These are phyloP conservation scores for Pseudanteris insignis DNA, from an alignment of 2,888 invertebrate genomes.

Conservation along the genomic window DNA sequence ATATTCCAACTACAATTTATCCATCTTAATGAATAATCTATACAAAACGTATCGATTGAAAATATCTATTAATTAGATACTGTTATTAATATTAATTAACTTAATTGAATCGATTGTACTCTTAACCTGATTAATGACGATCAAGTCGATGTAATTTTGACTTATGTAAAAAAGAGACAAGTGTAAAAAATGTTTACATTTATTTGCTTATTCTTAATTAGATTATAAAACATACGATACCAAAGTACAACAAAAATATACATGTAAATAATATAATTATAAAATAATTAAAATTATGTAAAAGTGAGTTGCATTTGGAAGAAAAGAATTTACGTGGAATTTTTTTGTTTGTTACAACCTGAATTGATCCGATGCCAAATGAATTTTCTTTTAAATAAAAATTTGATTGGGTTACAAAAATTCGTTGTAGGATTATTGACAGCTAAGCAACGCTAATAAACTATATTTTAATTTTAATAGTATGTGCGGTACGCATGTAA, in stretches of 20 bases:
- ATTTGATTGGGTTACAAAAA: too few species aligned
- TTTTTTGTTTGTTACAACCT: conserved; percentile 6
- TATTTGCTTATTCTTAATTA: conserved; percentile 19
- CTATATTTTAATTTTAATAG: conserved; percentile 15
- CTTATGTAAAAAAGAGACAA: conserved; percentile 9
- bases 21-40: too few species aligned
- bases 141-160: conserved; percentile 1
- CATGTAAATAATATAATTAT: conserved; percentile 3
- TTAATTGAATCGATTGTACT: too few species aligned
- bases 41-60: too few species aligned
- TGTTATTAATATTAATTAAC: too few species aligned
- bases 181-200: conserved; percentile 23
- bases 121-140: too few species aligned
- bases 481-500: conserved; percentile 12
- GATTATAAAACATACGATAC: conserved; percentile 14
- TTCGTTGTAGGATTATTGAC: too few species aligned
- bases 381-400: too few species aligned
- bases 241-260: conserved; percentile 17
- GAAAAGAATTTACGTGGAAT: conserved; percentile 8
- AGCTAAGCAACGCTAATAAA: conserved; percentile 8
- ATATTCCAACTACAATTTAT: conserved; percentile 12
- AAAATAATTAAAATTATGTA: conserved; percentile 10
- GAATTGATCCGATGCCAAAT: too few species aligned
- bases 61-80: too few species aligned
- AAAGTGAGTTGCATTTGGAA: conserved; percentile 5